A percentile compares a stretch with the other conserved stretches of the same genome.
phyloP scores from a whole-genome alignment of 2,797 vertebrate genomes.

The Sparidentex hasta region DNA sequence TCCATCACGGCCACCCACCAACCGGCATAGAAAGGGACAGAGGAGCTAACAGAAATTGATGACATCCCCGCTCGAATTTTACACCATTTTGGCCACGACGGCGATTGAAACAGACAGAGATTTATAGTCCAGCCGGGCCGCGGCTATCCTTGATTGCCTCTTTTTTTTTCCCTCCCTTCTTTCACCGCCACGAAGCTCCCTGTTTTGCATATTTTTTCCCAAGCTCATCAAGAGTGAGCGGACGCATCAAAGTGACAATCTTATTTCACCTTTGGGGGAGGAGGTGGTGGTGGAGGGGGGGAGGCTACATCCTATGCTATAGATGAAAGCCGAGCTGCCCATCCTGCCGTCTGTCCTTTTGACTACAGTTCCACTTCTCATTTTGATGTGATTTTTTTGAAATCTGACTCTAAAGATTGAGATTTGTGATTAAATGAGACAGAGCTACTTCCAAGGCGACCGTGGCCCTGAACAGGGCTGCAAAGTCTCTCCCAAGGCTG shows the following conservation, averaged over 20 bases:
- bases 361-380: neutral
- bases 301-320: constrained; percentile 43
- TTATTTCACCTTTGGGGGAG: constrained; percentile 92
- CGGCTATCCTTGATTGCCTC: constrained; percentile 96
- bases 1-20: constrained; percentile 90
- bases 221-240: constrained; percentile 92
- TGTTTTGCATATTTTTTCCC: constrained; percentile 95
- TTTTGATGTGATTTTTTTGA: constrained; percentile 10
- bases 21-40: constrained; percentile 96
- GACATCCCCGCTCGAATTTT: constrained; percentile 97
- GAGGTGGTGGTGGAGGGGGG: constrained; percentile 3
- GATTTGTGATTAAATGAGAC: constrained; percentile 23
- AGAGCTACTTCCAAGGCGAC: neutral
- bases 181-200: constrained; percentile 74
- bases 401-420: neutral
- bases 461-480: neutral
- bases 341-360: constrained; percentile 15
- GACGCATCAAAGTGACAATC: constrained; percentile 96
- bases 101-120: constrained; percentile 99
- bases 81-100: constrained; percentile 95
- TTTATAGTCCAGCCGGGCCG: constrained; percentile 94
- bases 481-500: neutral
- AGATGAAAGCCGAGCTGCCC: constrained; percentile 55
- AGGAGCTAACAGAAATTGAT: constrained; percentile 99
- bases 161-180: constrained; percentile 75